A percentile compares a stretch with the other conserved stretches of the same genome.
Conservation (phyloP, 64 coral and sea anemone genomes). For the Platygyra sinensis region DNA sequence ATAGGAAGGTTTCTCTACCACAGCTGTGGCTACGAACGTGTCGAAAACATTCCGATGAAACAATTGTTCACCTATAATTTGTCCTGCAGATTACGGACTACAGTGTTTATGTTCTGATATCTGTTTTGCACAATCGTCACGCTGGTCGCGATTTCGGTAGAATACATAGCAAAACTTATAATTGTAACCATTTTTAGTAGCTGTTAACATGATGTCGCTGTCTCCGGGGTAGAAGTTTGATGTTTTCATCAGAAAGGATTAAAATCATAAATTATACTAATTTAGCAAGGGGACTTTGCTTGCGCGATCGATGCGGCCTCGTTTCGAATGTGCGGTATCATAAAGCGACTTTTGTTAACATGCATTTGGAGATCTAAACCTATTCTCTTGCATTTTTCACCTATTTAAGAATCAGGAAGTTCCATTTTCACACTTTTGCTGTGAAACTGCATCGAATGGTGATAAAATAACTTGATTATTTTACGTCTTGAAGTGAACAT, state of each 20-base stretch:
- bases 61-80: neutral
- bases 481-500: conserved; percentile 67
- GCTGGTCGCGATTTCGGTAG: neutral
- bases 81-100: neutral
- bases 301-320: conserved; percentile 49
- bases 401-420: neutral
- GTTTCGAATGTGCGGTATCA: conserved; percentile 9
- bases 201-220: neutral
- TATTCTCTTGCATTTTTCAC: neutral
- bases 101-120: conserved; percentile 5
- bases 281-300: conserved; percentile 16
- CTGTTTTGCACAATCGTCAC: neutral
- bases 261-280: conserved; percentile 53
- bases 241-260: neutral
- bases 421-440: neutral
- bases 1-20: neutral
- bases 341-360: neutral
- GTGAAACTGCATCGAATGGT: neutral
- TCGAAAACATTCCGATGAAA: neutral
- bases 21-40: neutral
- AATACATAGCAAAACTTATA: neutral
- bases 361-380: neutral
- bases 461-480: neutral
- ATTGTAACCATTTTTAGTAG: neutral
- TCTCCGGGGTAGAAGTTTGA: neutral